Evolutionary conservation across 2,113 vertebrate genomes (phyloP).

Genomic region (Neogobius melanostomus): DNA sequence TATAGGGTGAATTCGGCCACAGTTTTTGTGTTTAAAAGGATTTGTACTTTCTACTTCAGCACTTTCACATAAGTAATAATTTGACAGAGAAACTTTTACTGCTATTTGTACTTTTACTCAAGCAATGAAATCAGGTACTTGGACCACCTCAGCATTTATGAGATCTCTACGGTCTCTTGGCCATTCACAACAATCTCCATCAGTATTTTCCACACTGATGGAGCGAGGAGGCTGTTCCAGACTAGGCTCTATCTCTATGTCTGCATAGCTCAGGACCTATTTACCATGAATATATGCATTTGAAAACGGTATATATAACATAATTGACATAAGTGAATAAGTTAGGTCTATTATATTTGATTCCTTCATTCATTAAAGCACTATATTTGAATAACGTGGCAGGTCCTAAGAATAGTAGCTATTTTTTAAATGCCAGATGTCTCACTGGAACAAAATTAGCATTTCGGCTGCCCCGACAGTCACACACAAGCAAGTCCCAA

Average conservation of each 20-base stretch:
- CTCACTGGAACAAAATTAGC: constrained; percentile 39
- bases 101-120: too few relatives aligned
- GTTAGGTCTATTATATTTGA: constrained; percentile 7
- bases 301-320: not conserved
- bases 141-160: too few relatives aligned
- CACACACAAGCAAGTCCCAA: constrained; percentile 24
- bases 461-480: constrained; percentile 50
- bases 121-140: too few relatives aligned
- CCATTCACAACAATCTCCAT: too few relatives aligned
- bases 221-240: too few relatives aligned
- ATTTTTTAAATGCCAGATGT: constrained; percentile 33
- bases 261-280: not conserved
- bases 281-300: constrained; percentile 1
- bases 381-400: constrained; percentile 12
- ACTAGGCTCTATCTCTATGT: not conserved
- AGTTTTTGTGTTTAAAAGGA: too few relatives aligned
- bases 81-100: too few relatives aligned
- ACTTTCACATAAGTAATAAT: too few relatives aligned
- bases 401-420: constrained; percentile 9
- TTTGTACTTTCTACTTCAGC: too few relatives aligned
- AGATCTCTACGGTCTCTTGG: too few relatives aligned
- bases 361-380: constrained; percentile 10
- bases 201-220: too few relatives aligned
- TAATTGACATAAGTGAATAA: constrained; percentile 6
- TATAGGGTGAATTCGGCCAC: too few relatives aligned